Conservation (phyloP, 35 echinoderm and acorn worm genomes). For the Anneissia japonica region DNA sequence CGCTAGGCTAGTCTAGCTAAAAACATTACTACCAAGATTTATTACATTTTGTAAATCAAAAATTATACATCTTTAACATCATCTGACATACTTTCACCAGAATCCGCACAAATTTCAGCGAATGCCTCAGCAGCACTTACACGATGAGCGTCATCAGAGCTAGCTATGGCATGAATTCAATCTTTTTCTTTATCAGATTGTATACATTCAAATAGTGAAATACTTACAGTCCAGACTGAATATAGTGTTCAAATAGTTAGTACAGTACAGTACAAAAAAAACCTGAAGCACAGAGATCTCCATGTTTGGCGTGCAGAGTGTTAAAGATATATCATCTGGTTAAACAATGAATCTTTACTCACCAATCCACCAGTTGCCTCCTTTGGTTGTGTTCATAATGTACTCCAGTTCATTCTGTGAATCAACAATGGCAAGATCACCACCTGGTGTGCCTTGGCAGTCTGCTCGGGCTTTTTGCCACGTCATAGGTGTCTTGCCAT, state of each 20-base stretch:
- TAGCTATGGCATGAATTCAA: constrained; percentile 27
- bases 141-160: no score
- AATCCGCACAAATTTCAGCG: no score
- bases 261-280: background rate
- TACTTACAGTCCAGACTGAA: background rate
- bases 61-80: no score
- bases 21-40: no score
- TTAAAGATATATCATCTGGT: background rate
- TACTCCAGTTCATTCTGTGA: constrained; percentile 59
- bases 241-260: background rate
- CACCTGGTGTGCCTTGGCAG: constrained; percentile 60
- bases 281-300: background rate
- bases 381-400: constrained; percentile 26
- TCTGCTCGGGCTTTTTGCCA: constrained; percentile 80
- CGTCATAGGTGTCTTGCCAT: constrained; percentile 2
- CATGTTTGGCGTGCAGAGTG: background rate
- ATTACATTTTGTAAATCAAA: no score
- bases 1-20: no score
- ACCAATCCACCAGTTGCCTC: constrained; percentile 72
- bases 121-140: no score
- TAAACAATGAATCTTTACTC: constrained; percentile 24
- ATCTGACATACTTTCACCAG: no score
- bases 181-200: constrained; percentile 20
- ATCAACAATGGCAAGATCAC: constrained; percentile 76
- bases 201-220: background rate